Percentiles rank a stretch among this genome's conserved stretches.
These are phyloP conservation scores for Elysia chlorotica DNA, from an alignment of 1,140 invertebrate species.

Conservation along the genomic window DNA sequence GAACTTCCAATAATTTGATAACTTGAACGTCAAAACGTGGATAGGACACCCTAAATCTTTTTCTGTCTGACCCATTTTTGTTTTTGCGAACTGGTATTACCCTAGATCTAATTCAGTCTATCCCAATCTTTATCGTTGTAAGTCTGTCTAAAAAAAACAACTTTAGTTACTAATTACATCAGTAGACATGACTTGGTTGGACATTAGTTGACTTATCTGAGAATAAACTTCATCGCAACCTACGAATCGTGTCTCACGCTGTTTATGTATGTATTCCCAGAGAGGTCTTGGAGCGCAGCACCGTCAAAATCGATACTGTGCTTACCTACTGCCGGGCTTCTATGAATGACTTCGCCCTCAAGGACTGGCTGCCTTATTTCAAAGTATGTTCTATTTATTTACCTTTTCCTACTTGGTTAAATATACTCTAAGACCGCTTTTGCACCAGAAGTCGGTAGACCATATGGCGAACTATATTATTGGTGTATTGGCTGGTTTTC, in stretches of 20 bases:
- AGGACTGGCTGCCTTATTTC: constrained; percentile 77
- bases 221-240: not conserved
- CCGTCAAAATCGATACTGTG: constrained; percentile 73
- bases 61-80: no score
- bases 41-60: no score
- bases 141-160: no score
- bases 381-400: constrained; percentile 44
- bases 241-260: not conserved
- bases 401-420: not conserved
- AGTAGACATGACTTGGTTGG: no score
- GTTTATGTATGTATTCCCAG: constrained; percentile 31
- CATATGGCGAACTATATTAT: not conserved
- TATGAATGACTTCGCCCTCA: constrained; percentile 77
- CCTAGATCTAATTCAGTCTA: no score
- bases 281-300: constrained; percentile 68
- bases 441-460: not conserved
- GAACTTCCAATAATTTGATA: no score
- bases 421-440: no score
- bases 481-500: not conserved
- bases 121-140: no score
- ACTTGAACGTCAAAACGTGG: no score
- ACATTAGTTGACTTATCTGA: not conserved
- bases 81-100: no score
- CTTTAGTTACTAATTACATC: no score
- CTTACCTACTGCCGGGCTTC: constrained; percentile 81